phyloP scores from a whole-genome alignment of 2,113 vertebrate species.

The Gallinago jamesoni region DNA sequence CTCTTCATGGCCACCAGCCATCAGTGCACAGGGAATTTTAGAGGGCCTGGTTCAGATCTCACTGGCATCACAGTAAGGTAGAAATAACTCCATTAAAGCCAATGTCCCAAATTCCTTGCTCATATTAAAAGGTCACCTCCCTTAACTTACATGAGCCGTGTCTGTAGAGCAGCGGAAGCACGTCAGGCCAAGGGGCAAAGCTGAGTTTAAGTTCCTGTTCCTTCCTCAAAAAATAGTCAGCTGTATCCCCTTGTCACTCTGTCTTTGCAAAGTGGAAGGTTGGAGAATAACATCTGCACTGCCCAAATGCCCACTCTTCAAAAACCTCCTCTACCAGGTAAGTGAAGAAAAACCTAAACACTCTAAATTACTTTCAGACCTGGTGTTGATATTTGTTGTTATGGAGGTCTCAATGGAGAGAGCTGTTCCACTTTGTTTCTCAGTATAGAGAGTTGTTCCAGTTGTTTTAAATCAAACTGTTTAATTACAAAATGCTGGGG shows the following conservation, averaged over 20 bases:
- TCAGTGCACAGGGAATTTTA: neutral
- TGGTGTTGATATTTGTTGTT: neutral
- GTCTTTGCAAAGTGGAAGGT: neutral
- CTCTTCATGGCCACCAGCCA: neutral
- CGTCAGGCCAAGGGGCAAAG: neutral
- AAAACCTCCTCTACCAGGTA: neutral
- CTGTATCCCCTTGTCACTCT: neutral
- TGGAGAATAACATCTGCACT: neutral
- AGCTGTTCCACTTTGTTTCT: conserved; percentile 13
- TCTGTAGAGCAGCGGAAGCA: neutral
- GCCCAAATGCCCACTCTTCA: neutral
- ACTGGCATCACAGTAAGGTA: accelerated
- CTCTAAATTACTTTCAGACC: neutral
- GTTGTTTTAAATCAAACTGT: conserved; percentile 63
- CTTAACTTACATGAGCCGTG: neutral
- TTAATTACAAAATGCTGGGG: conserved; percentile 63
- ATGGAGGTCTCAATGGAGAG: neutral
- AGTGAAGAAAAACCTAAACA: neutral
- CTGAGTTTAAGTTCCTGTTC: neutral
- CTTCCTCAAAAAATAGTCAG: neutral
- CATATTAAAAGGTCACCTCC: neutral
- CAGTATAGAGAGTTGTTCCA: conserved; percentile 9
- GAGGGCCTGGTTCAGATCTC: neutral
- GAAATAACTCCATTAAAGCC: neutral
- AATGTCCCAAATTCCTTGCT: neutral